Base-by-base conservation (phyloP, 2,113 vertebrate species). In the Centropus unirufus region DNA sequence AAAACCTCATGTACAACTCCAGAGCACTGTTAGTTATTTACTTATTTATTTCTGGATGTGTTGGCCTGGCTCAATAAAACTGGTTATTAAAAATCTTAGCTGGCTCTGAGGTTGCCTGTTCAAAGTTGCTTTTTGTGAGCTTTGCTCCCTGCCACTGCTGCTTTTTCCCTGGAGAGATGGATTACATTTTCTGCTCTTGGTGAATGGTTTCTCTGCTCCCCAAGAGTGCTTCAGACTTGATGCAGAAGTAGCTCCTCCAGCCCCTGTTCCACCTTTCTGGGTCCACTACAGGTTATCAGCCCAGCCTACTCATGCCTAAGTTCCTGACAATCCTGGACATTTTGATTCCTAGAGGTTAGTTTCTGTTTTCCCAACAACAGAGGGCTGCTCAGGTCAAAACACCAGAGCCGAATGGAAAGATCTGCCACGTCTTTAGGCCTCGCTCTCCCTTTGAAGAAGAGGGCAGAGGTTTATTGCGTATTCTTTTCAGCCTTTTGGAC, bases 401-500 rank as follows among this genome's bases (percentile, higher is more conserved):
- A 19, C 29, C 30, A 0, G 2, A 77, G 51, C 36, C 76, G 77
- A 76, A 36, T 55, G 32, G 63, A 63, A 54, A 80, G 73, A 91
- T 30, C 19, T 54, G 66, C 55, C n/a, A 73, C 49, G 34, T 77
- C 15, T 76, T 70, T 51, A 46, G 85, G 42, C 12, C 54, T 91
- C 5, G 0, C 14, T 84, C 12, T 68, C 4, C 77, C 73, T 36
- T 21, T 85, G 79, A 83, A 83, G 70, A 87, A 61, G 70, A 58
- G 82, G 55, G 78, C 72, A 90, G 79, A 83, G 87, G 46, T 87
- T 82, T 70, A 70, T 75, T 91, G 39, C 82, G 42, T 81, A 36
- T 91, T 82, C 54, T 94, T 94, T 77, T 77, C 76, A 93, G 85
- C 58, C 79, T 88, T 90, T 90, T 32, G 73, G 40, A 44, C 30